Conservation (phyloP, 2,797 vertebrate genomes). For the Galaxias olidus region DNA sequence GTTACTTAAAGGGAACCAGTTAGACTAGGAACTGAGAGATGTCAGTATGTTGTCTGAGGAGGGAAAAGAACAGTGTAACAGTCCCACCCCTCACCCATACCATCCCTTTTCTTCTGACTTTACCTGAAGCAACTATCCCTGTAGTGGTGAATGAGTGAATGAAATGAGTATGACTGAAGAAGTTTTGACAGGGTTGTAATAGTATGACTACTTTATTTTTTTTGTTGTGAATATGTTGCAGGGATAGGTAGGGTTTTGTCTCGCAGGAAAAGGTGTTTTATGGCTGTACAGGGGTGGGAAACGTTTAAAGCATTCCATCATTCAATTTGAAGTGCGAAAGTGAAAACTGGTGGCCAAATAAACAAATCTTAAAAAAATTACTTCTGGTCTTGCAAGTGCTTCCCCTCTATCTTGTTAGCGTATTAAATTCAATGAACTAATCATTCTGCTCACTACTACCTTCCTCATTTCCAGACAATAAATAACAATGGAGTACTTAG, state of each 20-base stretch:
- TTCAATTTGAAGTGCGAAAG: slow-evolving; percentile 79
- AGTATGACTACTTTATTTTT: slow-evolving; percentile 27
- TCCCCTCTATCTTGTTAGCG: slow-evolving; percentile 1
- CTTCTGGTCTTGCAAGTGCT: neutral
- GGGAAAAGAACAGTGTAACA: slow-evolving; percentile 59
- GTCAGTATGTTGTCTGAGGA: slow-evolving; percentile 36
- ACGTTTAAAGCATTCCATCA: slow-evolving; percentile 83
- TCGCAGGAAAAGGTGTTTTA: slow-evolving; percentile 40
- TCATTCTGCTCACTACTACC: too few relatives aligned
- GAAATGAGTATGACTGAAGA: slow-evolving; percentile 19
- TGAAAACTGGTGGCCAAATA: slow-evolving; percentile 90
- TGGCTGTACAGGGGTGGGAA: slow-evolving; percentile 48
- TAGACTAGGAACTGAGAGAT: slow-evolving; percentile 50
- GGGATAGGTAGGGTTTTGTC: slow-evolving; percentile 40
- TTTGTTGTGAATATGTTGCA: slow-evolving; percentile 21
- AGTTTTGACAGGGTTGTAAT: slow-evolving; percentile 30
- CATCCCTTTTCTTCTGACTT: slow-evolving; percentile 26
- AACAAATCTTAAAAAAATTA: slow-evolving; percentile 71
- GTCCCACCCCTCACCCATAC: slow-evolving; percentile 40
- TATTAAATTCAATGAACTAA: neutral
- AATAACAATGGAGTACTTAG: too few relatives aligned
- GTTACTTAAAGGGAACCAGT: slow-evolving; percentile 20
- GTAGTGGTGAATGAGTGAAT: slow-evolving; percentile 18
- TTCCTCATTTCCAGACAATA: too few relatives aligned
- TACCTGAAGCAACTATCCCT: slow-evolving; percentile 41